A percentile compares a stretch with the other conserved stretches of the same genome.
These are phyloP conservation scores for Ormyrus rosae DNA, from an alignment of 2,888 invertebrate species.

Conservation along the genomic window DNA sequence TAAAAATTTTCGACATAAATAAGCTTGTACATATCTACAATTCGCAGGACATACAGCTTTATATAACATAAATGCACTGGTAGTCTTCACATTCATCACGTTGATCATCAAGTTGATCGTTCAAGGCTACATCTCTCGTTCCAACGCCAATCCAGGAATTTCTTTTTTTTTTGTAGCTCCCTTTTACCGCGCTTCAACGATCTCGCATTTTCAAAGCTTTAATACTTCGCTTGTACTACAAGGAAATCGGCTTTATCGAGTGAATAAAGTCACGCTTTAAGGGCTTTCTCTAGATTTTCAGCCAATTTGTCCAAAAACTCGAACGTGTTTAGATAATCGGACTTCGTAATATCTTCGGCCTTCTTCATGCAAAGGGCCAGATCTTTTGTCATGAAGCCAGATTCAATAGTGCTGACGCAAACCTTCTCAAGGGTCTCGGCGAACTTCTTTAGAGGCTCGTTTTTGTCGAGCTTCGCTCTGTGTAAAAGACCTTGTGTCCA, in stretches of 20 bases:
- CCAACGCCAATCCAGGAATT: not conserved
- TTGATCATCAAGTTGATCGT: not conserved
- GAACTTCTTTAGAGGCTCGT: constrained; percentile 85
- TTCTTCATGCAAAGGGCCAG: constrained; percentile 98
- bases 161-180: not conserved
- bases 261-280: constrained; percentile 77
- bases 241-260: not conserved
- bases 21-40: constrained; percentile 40
- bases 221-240: constrained; percentile 28
- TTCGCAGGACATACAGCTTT: constrained; percentile 20
- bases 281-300: constrained; percentile 86
- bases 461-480: constrained; percentile 94
- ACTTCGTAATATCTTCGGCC: constrained; percentile 84
- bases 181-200: not conserved
- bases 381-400: constrained; percentile 98
- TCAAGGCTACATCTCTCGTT: constrained; percentile 7
- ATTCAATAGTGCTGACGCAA: constrained; percentile 96
- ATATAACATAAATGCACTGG: constrained; percentile 46
- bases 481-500: constrained; percentile 97
- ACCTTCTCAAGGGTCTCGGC: constrained; percentile 92
- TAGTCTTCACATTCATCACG: constrained; percentile 30
- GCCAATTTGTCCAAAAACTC: constrained; percentile 97
- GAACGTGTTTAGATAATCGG: constrained; percentile 97
- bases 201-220: not conserved
- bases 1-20: constrained; percentile 47